These are phyloP conservation scores for Protomyctophum bolini DNA, from an alignment of 2,113 vertebrate species.

Conservation along the genomic window DNA sequence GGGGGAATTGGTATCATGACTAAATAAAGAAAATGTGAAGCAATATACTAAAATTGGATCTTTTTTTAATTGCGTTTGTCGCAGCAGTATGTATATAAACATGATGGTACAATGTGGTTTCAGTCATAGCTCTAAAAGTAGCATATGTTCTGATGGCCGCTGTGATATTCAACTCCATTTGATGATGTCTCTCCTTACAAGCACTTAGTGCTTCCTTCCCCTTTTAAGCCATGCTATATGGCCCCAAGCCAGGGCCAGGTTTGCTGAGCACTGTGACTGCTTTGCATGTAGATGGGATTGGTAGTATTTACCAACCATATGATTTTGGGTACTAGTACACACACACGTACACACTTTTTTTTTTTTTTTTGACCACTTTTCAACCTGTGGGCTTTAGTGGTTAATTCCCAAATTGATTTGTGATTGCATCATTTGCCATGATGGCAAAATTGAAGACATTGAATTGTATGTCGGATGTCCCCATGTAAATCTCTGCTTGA, in stretches of 20 bases:
- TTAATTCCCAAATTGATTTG: constrained; percentile 12
- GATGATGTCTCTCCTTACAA: neutral
- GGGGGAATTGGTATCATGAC: too few species aligned
- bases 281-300: constrained; percentile 5
- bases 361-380: too few species aligned
- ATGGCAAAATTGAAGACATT: neutral
- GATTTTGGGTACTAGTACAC: neutral
- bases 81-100: too few species aligned
- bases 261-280: constrained; percentile 29
- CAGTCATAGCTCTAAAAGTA: neutral
- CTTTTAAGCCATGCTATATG: neutral
- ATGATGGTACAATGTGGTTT: neutral
- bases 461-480: neutral
- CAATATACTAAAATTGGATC: too few species aligned
- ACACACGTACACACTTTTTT: too few species aligned
- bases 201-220: neutral
- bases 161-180: neutral
- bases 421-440: constrained; percentile 10
- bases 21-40: too few species aligned
- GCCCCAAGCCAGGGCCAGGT: neutral
- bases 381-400: neutral
- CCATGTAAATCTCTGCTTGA: neutral
- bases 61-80: too few species aligned
- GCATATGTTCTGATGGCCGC: neutral
- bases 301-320: constrained; percentile 9